Percentiles rank a stretch among this genome's conserved stretches.
Evolutionary conservation across 2,888 invertebrate genomes (phyloP).

Genomic region (Hoplodrina blanda): DNA sequence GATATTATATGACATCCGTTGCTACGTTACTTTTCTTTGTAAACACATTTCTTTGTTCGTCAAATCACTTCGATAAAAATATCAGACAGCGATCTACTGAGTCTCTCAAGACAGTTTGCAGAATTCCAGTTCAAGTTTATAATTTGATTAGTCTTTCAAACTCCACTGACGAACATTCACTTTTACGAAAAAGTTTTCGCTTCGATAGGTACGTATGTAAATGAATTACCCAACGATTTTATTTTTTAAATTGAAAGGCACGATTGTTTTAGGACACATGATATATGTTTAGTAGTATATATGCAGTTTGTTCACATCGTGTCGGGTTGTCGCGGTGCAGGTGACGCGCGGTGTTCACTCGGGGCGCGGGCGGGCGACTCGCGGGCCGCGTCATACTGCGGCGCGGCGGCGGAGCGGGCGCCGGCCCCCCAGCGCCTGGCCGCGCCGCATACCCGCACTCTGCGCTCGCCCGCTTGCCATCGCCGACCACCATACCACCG

Average conservation of each 20-base stretch:
- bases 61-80: slow-evolving; percentile 67
- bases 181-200: slow-evolving; percentile 59
- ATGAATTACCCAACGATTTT: slow-evolving; percentile 58
- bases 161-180: slow-evolving; percentile 63
- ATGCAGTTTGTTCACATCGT: slow-evolving; percentile 71
- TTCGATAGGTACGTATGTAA: slow-evolving; percentile 48
- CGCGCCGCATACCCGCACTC: slow-evolving; percentile 71
- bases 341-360: slow-evolving; percentile 56
- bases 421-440: slow-evolving; percentile 66
- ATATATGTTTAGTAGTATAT: slow-evolving; percentile 62
- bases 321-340: slow-evolving; percentile 68
- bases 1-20: slow-evolving; percentile 75
- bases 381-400: slow-evolving; percentile 88
- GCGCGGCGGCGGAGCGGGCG: slow-evolving; percentile 71
- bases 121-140: slow-evolving; percentile 54
- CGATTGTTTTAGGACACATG: slow-evolving; percentile 72
- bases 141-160: slow-evolving; percentile 60
- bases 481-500: slow-evolving; percentile 67
- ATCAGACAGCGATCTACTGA: slow-evolving; percentile 43
- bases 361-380: slow-evolving; percentile 79
- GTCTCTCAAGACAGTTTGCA: slow-evolving; percentile 24
- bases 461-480: slow-evolving; percentile 63
- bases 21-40: slow-evolving; percentile 86
- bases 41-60: slow-evolving; percentile 83
- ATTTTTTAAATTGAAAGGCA: slow-evolving; percentile 77